Conservation (phyloP, 2,888 invertebrate species). For the Drosophila suboccidentalis region DNA sequence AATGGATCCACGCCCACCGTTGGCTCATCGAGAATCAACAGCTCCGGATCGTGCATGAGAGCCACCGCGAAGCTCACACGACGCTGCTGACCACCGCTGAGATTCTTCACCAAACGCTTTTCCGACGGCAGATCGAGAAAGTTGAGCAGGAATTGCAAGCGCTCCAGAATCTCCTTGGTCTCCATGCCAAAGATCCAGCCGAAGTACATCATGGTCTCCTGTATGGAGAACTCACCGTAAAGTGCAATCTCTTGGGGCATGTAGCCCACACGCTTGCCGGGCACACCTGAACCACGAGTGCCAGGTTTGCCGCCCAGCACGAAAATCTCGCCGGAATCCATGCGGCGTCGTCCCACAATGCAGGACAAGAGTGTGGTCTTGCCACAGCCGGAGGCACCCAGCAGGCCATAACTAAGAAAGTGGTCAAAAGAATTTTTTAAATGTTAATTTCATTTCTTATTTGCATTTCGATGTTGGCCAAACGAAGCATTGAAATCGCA, state of each 20-base stretch:
- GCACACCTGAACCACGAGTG: conserved; percentile 94
- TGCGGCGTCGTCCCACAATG: conserved; percentile 94
- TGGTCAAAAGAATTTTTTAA: not conserved
- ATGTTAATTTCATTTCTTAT: not conserved
- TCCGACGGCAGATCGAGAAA: conserved; percentile 96
- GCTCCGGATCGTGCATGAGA: conserved; percentile 96
- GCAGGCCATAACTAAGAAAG: conserved; percentile 92
- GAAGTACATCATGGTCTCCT: conserved; percentile 98
- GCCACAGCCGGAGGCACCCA: conserved; percentile 98
- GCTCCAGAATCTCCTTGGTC: conserved; percentile 91
- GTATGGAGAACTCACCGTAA: conserved; percentile 96
- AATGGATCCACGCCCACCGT: conserved; percentile 97
- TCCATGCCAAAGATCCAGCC: conserved; percentile 98
- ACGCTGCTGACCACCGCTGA: conserved; percentile 96
- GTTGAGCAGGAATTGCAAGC: conserved; percentile 94
- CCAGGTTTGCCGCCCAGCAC: conserved; percentile 96
- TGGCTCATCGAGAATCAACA: conserved; percentile 96
- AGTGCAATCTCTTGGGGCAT: conserved; percentile 98
- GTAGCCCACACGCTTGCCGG: conserved; percentile 97
- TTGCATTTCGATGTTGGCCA: conserved; percentile 5
- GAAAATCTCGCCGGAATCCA: conserved; percentile 95
- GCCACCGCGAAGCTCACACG: conserved; percentile 97
- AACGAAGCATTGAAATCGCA: conserved; percentile 9
- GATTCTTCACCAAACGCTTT: conserved; percentile 92
- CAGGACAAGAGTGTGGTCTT: conserved; percentile 97